Conservation (phyloP, 2,797 vertebrate genomes). For the Parambassis ranga region DNA sequence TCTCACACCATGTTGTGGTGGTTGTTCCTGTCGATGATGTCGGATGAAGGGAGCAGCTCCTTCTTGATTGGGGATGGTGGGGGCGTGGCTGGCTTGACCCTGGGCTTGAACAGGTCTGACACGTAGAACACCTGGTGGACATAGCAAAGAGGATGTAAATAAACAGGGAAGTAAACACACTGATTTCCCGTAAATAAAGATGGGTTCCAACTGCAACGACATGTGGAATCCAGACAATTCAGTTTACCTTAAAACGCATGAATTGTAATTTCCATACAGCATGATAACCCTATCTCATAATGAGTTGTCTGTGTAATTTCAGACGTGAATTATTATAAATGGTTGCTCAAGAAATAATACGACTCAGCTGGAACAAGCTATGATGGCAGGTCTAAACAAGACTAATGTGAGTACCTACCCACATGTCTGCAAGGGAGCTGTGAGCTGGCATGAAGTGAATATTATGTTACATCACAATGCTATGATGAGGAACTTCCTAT, state of each 20-base stretch:
- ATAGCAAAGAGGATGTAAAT: background rate
- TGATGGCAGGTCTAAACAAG: background rate
- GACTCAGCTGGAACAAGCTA: background rate
- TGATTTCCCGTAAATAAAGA: background rate
- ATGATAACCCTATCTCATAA: background rate
- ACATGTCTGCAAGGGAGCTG: background rate
- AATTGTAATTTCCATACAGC: background rate
- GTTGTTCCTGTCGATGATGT: conserved; percentile 97
- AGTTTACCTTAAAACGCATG: conserved; percentile 10
- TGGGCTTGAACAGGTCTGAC: conserved; percentile 94
- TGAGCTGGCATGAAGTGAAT: background rate
- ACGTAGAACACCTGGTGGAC: conserved; percentile 91
- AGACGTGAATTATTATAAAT: too few species aligned
- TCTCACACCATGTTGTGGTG: conserved; percentile 97
- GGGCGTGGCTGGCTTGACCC: conserved; percentile 82
- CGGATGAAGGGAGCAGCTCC: conserved; percentile 92
- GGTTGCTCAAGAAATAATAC: background rate
- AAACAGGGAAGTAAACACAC: too few species aligned
- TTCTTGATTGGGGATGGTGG: conserved; percentile 91
- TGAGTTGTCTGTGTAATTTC: too few species aligned
- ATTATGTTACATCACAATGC: conserved; percentile 5
- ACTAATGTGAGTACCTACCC: background rate
- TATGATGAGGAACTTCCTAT: background rate
- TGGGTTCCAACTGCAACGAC: background rate
- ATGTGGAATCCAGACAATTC: background rate